Evolutionary conservation across 2,797 vertebrate genomes (phyloP).

Genomic region (Xyrichtys novacula): DNA sequence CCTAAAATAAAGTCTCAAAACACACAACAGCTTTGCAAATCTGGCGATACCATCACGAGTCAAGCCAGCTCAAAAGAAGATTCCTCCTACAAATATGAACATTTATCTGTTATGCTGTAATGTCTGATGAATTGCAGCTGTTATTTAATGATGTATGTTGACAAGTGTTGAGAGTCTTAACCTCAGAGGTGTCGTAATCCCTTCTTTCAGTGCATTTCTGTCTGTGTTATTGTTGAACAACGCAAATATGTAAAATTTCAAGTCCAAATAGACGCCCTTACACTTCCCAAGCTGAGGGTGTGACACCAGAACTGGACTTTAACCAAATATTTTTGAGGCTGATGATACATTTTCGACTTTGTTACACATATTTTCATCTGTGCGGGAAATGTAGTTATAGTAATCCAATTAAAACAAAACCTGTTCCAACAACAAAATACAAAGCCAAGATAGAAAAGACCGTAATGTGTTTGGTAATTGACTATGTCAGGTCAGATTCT

Average conservation of each 20-base stretch:
- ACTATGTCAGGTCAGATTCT: neutral
- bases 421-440: neutral
- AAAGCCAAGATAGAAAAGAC: conserved; percentile 9
- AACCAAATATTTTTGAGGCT: conserved; percentile 4
- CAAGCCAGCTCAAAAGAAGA: neutral
- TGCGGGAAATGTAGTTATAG: neutral
- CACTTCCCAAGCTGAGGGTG: neutral
- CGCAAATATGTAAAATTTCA: neutral
- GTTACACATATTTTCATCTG: conserved; percentile 4
- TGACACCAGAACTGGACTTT: conserved; percentile 10
- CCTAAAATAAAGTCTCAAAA: too few relatives aligned
- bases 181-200: neutral
- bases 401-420: neutral
- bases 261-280: neutral
- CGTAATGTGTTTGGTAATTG: conserved; percentile 3
- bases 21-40: neutral
- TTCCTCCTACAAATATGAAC: neutral
- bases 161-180: neutral
- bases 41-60: neutral
- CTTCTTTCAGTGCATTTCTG: neutral
- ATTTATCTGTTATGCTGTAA: neutral
- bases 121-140: neutral
- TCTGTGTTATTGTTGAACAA: conserved; percentile 1
- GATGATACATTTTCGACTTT: neutral
- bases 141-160: neutral